Base-by-base conservation (phyloP, 2,797 vertebrate species). In the Spondyliosoma cantharus region DNA sequence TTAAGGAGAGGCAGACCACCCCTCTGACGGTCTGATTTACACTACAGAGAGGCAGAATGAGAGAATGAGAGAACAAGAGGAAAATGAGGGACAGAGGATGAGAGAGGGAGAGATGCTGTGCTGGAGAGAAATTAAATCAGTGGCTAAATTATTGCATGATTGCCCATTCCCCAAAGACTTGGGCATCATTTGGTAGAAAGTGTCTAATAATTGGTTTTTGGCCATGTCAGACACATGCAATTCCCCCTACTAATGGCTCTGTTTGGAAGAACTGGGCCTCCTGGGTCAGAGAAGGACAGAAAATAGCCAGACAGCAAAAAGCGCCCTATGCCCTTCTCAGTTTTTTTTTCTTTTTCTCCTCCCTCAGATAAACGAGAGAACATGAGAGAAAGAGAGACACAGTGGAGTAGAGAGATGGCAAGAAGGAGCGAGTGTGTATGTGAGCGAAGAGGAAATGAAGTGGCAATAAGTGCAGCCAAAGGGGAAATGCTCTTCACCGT, bases 141-240 rank as follows among this genome's bases (percentile, higher is more conserved):
- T 95, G 96, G 96, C 95, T 97, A 97, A 98, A 99, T 98, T 97
- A 97, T 98, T 97, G 96, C 96, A 96, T 97, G 97, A 98, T 98
- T 98, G 96, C 96, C 96, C 96, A 95, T 97, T 98, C 97, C 97
- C 97, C 94, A 95, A 94, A 97, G 98, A 97, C 93, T 94, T 94
- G 95, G 95, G 96, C 95, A 98, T 98, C 96, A 97, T 98, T 98
- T 97, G 96, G 96, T 96, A 95, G 96, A 97, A 98, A 98, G 97
- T 97, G 96, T 97, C 96, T 97, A 97, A 97, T 99, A 99, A 99
- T 99, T 99, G 97, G 96, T 98, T 99, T 98, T 97, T 96, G 96
- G 95, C 96, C 94, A 89, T 98, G 97, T 98, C 97, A 97, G 97
- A 97, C 96, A 97, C 96, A 97, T 95, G 96, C 97, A 98, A 97